Conservation (phyloP, 1,140 invertebrate species). For the Achatina immaculata region DNA sequence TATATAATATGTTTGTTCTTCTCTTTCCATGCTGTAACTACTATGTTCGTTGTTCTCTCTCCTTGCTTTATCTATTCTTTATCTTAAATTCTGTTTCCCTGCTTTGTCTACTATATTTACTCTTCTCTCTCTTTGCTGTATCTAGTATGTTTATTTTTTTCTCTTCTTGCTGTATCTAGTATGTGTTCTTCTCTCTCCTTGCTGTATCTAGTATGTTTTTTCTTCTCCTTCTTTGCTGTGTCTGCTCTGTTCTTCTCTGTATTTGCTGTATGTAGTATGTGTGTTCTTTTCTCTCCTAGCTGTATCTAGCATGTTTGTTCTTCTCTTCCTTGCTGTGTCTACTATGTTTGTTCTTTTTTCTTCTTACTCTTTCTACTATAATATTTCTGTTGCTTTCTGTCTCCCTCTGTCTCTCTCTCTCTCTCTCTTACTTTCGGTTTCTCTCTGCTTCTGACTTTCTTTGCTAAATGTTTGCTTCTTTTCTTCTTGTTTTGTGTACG, state of each 20-base stretch:
- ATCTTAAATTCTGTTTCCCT: too few relatives aligned
- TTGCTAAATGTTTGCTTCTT: not conserved
- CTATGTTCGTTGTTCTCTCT: too few relatives aligned
- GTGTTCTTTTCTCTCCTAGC: not conserved
- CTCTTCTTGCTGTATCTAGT: not conserved
- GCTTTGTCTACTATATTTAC: too few relatives aligned
- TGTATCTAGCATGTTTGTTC: not conserved
- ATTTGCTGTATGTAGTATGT: too few relatives aligned
- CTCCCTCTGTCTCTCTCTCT: not conserved
- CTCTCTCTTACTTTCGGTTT: constrained; percentile 6
- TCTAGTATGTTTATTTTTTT: not conserved
- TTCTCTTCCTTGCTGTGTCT: not conserved
- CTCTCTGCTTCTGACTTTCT: not conserved
- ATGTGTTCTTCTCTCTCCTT: too few relatives aligned
- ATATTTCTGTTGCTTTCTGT: constrained; percentile 21
- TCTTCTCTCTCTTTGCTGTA: too few relatives aligned
- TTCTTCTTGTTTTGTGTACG: not conserved
- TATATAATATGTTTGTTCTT: too few relatives aligned
- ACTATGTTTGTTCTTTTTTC: not conserved
- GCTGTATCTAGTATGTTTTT: not conserved
- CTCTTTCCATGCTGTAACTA: too few relatives aligned
- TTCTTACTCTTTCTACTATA: constrained; percentile 26
- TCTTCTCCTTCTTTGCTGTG: not conserved
- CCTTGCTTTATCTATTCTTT: too few relatives aligned
- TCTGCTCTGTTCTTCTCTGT: not conserved